phyloP scores from a whole-genome alignment of 1,140 invertebrate genomes.

The Tetranychus urticae region DNA sequence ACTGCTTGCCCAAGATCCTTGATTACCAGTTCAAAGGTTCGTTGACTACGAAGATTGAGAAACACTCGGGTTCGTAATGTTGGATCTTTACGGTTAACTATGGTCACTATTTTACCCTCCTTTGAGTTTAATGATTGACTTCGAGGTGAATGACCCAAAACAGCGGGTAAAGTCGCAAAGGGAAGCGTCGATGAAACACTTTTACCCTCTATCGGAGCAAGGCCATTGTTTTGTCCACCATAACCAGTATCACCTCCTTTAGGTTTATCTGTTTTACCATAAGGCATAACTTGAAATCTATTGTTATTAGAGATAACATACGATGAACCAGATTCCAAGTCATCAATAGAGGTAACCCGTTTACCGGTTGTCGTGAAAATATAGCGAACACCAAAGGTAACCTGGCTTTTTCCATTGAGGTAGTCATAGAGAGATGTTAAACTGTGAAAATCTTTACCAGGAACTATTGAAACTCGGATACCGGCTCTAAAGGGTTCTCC shows the following conservation, averaged over 20 bases:
- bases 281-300: conserved; percentile 39
- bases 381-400: conserved; percentile 28
- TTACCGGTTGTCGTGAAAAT: conserved; percentile 74
- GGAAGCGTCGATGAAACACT: neutral
- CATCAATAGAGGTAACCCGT: conserved; percentile 51
- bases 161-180: neutral
- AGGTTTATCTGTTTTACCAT: neutral
- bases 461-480: conserved; percentile 62
- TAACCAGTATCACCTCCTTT: no score
- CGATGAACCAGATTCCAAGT: conserved; percentile 62
- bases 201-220: neutral
- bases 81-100: conserved; percentile 73
- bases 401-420: conserved; percentile 15
- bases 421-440: conserved; percentile 58
- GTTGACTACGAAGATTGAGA: conserved; percentile 65
- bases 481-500: conserved; percentile 74
- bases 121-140: conserved; percentile 18
- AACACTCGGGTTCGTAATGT: conserved; percentile 53
- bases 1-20: conserved; percentile 73
- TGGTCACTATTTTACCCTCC: conserved; percentile 52
- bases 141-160: conserved; percentile 2
- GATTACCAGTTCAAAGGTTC: conserved; percentile 81
- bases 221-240: no score
- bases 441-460: conserved; percentile 57
- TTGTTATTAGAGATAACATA: conserved; percentile 77